Conservation (phyloP, 2,888 invertebrate genomes). For the Isoperla grammatica region DNA sequence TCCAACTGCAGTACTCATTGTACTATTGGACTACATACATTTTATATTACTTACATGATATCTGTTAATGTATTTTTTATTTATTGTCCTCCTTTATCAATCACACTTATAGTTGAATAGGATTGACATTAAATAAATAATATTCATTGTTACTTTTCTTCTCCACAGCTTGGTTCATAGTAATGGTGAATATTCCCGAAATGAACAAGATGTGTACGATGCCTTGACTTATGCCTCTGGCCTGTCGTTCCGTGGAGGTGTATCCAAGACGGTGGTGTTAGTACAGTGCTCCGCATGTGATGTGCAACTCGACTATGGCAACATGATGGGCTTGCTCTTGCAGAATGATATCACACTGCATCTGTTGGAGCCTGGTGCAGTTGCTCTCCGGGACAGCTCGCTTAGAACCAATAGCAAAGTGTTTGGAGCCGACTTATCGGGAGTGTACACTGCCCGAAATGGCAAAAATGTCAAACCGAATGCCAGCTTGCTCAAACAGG, state of each 20-base stretch:
- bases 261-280: slow-evolving; percentile 44
- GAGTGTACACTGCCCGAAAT: slow-evolving; percentile 40
- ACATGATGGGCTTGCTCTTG: slow-evolving; percentile 37
- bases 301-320: slow-evolving; percentile 36
- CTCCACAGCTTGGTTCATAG: slow-evolving; percentile 18
- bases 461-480: slow-evolving; percentile 30
- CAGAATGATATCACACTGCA: slow-evolving; percentile 40
- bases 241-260: slow-evolving; percentile 45
- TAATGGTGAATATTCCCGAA: no score
- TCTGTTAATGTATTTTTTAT: no score
- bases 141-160: background rate
- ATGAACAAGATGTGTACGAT: slow-evolving; percentile 23
- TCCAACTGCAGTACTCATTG: no score
- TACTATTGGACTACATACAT: no score
- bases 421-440: slow-evolving; percentile 39
- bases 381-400: slow-evolving; percentile 31
- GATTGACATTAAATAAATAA: no score
- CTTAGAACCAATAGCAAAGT: slow-evolving; percentile 29
- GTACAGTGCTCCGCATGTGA: slow-evolving; percentile 40
- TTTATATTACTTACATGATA: no score
- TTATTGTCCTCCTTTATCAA: no score
- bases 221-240: slow-evolving; percentile 39
- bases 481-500: slow-evolving; percentile 23
- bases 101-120: no score
- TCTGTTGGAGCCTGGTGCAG: slow-evolving; percentile 37